Base-by-base conservation (phyloP, 2,888 invertebrate species). In the Tetragonula carbonaria region DNA sequence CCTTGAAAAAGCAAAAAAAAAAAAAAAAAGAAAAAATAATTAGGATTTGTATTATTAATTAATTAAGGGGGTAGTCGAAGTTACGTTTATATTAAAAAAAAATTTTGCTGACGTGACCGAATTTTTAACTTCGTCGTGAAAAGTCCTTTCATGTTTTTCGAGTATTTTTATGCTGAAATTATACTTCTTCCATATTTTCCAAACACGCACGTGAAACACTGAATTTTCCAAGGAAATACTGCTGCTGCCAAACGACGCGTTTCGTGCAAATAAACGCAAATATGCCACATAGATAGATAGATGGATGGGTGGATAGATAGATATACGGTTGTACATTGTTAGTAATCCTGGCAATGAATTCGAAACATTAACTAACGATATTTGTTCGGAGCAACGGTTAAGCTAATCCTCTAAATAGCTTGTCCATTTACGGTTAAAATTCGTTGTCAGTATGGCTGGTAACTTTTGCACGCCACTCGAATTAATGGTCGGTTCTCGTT, bases 1-100 rank as follows among this genome's bases (percentile, higher is more conserved):
- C 95, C 75, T 95, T 51, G 0, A 71, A 38, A 67, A 51, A 8
- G 2, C 23, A 11, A 65, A 21, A 16, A 16, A 53, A 2, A 11
- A 23, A 23, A n/a, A 13, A 5, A 23, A 13, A n/a, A 59, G n/a
- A 59, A n/a, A n/a, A 2, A 59, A 59, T 1, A 5, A 59, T 59
- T 59, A 57, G 57, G 13, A 38, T 38, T 38, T 38, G 38, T 38
- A 38, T 38, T 8, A 8, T 38, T 0, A 38, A 38, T 38, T 6
- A 38, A 0, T 38, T 8, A 38, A 38, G 6, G 38, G 28, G 38
- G 38, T 38, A 28, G 28, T 28, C 28, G 28, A 28, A 28, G 28
- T 28, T 28, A 28, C 8, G 38, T 38, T 38, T 38, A 5, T 38
- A 38, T 38, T 33, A 33, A 33, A 33, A 38, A 6, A 45, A 45